phyloP scores from a whole-genome alignment of 1,140 invertebrate species.

The Asbolus verrucosus region DNA sequence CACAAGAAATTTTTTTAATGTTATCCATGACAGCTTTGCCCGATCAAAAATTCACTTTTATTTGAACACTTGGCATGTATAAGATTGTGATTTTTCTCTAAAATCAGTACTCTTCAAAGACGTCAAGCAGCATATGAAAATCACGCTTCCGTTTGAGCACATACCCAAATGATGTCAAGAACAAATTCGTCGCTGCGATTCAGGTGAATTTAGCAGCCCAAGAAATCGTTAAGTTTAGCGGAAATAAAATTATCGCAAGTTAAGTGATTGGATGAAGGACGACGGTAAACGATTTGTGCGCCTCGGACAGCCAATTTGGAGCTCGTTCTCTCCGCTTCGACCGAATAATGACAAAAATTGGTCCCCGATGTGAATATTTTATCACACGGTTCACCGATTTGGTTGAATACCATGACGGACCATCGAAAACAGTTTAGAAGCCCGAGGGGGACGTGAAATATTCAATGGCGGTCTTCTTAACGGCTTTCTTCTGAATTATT shows the following conservation, averaged over 20 bases:
- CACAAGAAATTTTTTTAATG: no score
- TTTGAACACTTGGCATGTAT: no score
- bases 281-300: constrained; percentile 22
- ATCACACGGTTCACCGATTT: constrained; percentile 12
- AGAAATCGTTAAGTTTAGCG: constrained; percentile 7
- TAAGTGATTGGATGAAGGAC: constrained; percentile 10
- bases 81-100: no score
- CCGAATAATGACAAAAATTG: constrained; percentile 31
- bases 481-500: constrained; percentile 28
- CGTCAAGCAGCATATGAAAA: no score
- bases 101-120: no score
- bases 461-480: constrained; percentile 25
- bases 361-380: constrained; percentile 24
- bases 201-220: background rate
- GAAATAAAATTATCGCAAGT: constrained; percentile 28
- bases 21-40: no score
- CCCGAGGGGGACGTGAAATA: constrained; percentile 16
- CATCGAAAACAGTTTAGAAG: constrained; percentile 15
- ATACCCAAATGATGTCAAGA: no score
- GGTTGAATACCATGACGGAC: background rate
- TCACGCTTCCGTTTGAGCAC: no score
- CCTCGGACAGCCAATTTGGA: constrained; percentile 23
- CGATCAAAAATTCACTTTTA: no score
- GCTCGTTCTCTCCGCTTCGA: constrained; percentile 9
- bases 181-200: no score